Base-by-base conservation (phyloP, 1,140 invertebrate species). In the Philotrypesis tridentata region DNA sequence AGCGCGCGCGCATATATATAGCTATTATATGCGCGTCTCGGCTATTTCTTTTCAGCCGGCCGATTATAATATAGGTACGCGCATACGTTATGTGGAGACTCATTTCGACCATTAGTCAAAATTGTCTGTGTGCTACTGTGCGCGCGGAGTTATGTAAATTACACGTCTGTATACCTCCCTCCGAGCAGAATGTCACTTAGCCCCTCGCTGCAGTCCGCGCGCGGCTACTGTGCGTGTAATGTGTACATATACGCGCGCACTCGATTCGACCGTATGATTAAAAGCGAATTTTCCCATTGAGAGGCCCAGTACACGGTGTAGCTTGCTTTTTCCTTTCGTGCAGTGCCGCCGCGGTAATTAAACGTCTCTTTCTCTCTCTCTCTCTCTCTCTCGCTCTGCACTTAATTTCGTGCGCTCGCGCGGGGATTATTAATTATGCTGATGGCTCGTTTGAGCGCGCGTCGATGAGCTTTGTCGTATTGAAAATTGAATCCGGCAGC, bases 41-140 rank as follows among this genome's bases (percentile, higher is more conserved):
- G 11, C 6, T 29, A 4, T 67, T 67, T 67, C 23, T 67, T 67
- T 67, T n/a, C n/a, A n/a, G n/a, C n/a, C n/a, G n/a, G n/a, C n/a
- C n/a, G 14, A 11, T 67, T 27, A 11, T 67, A 5, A 5, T 37
- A 37, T 9, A n/a, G 23, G n/a, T n/a, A 60, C 12, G 33, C 67
- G 40, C 9, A n/a, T 40, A n/a, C 37, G 60, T 55, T 71, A 70
- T n/a, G n/a, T n/a, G n/a, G n/a, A n/a, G n/a, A n/a, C 40, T 4
- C 14, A 60, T 70, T 61, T 71, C 25, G 43, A 68, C 63, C 79
- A 81, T 81, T 81, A 81, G 79, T 81, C 79, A 81, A 81, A 81
- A 63, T 63, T 40, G 55, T 55, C 48, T 31, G 71, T n/a, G 48
- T 40, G 33, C 23, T 17, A 61, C 48, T 6, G 48, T 25, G 14